Evolutionary conservation across 2,797 vertebrate genomes (phyloP).

Genomic region (Aldrovandia affinis): DNA sequence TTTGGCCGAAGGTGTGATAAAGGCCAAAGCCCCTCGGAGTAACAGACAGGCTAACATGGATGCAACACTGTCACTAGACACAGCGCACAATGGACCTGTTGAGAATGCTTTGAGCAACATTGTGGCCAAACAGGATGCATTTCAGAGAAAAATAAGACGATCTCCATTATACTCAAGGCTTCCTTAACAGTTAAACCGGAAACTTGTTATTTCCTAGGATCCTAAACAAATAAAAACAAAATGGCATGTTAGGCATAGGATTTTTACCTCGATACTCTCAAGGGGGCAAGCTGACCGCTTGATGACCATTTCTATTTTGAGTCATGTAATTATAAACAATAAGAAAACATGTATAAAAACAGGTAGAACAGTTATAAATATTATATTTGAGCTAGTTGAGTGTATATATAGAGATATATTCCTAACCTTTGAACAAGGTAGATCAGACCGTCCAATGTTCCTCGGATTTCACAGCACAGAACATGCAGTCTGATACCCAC

Average conservation of each 20-base stretch:
- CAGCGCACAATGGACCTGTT: neutral
- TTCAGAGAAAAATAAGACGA: neutral
- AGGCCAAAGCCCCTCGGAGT: neutral
- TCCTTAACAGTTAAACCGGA: slow-evolving; percentile 22
- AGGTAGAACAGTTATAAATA: neutral
- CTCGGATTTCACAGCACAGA: too few species aligned
- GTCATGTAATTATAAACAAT: neutral
- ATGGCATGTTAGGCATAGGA: neutral
- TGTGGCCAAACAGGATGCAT: slow-evolving; percentile 50
- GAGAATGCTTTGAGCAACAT: slow-evolving; percentile 2
- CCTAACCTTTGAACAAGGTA: neutral
- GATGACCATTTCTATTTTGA: neutral
- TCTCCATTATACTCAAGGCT: slow-evolving; percentile 33
- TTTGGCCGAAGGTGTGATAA: neutral
- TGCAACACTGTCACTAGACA: neutral
- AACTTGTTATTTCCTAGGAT: slow-evolving; percentile 20
- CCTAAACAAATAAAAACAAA: neutral
- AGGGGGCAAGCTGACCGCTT: neutral
- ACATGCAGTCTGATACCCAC: too few species aligned
- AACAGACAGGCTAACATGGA: neutral
- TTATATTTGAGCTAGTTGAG: neutral
- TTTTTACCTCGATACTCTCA: neutral
- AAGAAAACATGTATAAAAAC: neutral
- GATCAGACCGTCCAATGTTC: neutral
- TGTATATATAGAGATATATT: neutral